Conservation (phyloP, 2,888 invertebrate genomes). For the Abrostola triplasia region DNA sequence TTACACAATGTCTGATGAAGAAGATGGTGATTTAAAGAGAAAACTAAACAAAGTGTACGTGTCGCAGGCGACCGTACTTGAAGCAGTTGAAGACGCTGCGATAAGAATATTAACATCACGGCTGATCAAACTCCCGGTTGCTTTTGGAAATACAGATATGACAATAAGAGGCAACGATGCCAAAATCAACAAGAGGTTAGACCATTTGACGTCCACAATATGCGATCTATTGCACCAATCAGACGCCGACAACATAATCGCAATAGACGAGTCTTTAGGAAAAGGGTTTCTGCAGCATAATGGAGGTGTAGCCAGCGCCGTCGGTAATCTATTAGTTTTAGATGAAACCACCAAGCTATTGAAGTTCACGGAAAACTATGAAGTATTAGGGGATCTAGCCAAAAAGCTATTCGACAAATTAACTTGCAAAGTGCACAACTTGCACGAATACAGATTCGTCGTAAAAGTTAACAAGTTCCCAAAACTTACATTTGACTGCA, state of each 20-base stretch:
- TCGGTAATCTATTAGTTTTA: conserved; percentile 34
- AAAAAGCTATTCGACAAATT: not conserved
- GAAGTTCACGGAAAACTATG: conserved; percentile 18
- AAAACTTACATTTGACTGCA: not conserved
- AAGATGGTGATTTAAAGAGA: conserved; percentile 5
- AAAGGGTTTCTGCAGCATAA: conserved; percentile 16
- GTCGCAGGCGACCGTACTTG: conserved; percentile 11
- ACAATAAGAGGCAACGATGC: conserved; percentile 29
- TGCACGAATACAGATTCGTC: not conserved
- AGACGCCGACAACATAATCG: conserved; percentile 3
- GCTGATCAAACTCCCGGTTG: conserved; percentile 34
- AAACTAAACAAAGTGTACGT: conserved; percentile 22
- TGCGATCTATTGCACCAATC: conserved; percentile 8
- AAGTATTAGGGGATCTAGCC: conserved; percentile 7
- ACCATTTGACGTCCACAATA: conserved; percentile 6
- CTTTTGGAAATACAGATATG: conserved; percentile 46
- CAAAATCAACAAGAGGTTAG: conserved; percentile 12
- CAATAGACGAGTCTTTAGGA: conserved; percentile 21
- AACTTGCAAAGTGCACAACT: not conserved
- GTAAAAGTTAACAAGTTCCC: not conserved
- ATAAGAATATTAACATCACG: conserved; percentile 12
- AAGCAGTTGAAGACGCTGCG: conserved; percentile 23
- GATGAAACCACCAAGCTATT: conserved; percentile 13
- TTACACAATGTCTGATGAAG: not conserved
- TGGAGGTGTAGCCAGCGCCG: conserved; percentile 22